Evolutionary conservation across 1,140 invertebrate genomes (phyloP).

Genomic region (Heliconius eleuchia): DNA sequence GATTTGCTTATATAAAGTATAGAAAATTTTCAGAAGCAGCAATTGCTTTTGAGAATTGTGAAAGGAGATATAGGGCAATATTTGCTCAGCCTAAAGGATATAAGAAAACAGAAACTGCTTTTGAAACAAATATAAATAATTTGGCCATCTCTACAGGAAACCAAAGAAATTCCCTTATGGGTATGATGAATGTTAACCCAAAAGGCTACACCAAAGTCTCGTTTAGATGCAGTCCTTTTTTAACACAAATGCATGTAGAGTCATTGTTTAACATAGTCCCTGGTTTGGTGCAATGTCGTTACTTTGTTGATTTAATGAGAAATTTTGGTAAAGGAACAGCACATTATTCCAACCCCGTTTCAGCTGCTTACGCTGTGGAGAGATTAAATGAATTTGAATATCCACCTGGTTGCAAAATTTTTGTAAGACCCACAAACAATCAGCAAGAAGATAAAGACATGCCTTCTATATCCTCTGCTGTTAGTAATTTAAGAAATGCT

Average conservation of each 20-base stretch:
- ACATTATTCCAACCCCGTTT: conserved; percentile 60
- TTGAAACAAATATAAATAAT: conserved; percentile 55
- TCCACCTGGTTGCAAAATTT: conserved; percentile 58
- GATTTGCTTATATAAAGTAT: conserved; percentile 95
- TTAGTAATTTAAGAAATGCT: conserved; percentile 55
- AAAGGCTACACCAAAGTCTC: conserved; percentile 54
- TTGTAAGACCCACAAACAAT: conserved; percentile 56
- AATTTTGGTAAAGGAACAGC: conserved; percentile 58
- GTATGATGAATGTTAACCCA: conserved; percentile 53
- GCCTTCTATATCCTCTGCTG: conserved; percentile 48
- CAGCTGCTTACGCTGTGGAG: conserved; percentile 62
- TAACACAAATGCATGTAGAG: conserved; percentile 54
- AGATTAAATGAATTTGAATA: conserved; percentile 68
- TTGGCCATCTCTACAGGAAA: conserved; percentile 44
- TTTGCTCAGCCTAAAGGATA: conserved; percentile 91
- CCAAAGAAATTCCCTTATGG: conserved; percentile 45
- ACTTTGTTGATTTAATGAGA: conserved; percentile 52
- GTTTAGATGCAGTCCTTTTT: conserved; percentile 58
- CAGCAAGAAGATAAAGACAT: conserved; percentile 49
- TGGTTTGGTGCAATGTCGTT: conserved; percentile 53
- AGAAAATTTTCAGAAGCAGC: conserved; percentile 92
- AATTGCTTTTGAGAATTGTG: conserved; percentile 92
- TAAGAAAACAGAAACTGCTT: conserved; percentile 51
- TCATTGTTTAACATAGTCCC: conserved; percentile 62
- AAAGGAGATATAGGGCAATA: conserved; percentile 92